These are phyloP conservation scores for Cyaniris semiargus DNA, from an alignment of 2,888 invertebrate species.

Conservation along the genomic window DNA sequence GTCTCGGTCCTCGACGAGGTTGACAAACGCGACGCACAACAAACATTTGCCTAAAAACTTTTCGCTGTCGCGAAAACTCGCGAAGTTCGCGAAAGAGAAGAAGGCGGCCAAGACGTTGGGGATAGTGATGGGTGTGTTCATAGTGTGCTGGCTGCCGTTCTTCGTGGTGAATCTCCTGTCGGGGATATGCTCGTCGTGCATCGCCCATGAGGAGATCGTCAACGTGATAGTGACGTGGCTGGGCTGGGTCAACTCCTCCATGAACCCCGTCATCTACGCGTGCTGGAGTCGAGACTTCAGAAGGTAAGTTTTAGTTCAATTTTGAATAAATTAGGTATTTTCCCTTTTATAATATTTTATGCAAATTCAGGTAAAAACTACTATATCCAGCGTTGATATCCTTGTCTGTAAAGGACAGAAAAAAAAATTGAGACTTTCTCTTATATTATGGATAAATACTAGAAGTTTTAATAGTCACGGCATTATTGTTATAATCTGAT, in stretches of 20 bases:
- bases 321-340: neutral
- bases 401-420: too few species aligned
- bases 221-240: slow-evolving; percentile 95
- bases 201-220: slow-evolving; percentile 92
- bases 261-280: slow-evolving; percentile 99
- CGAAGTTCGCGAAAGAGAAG: slow-evolving; percentile 97
- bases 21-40: slow-evolving; percentile 80
- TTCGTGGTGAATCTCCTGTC: slow-evolving; percentile 96
- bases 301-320: slow-evolving; percentile 80
- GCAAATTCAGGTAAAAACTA: neutral
- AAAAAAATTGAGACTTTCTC: too few species aligned
- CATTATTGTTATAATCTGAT: too few species aligned
- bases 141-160: slow-evolving; percentile 98
- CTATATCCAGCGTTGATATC: too few species aligned
- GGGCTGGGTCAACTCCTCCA: slow-evolving; percentile 97
- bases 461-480: too few species aligned
- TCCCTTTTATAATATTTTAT: neutral
- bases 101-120: slow-evolving; percentile 98
- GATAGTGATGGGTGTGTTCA: slow-evolving; percentile 98
- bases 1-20: slow-evolving; percentile 84
- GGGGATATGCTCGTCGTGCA: slow-evolving; percentile 93
- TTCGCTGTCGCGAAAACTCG: slow-evolving; percentile 94
- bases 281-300: slow-evolving; percentile 98
- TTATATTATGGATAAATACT: too few species aligned
- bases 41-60: slow-evolving; percentile 92